Percentiles rank a stretch among this genome's conserved stretches.
These are phyloP conservation scores for Crocidura indochinensis DNA, from an alignment of 2,797 vertebrate species.

Conservation along the genomic window DNA sequence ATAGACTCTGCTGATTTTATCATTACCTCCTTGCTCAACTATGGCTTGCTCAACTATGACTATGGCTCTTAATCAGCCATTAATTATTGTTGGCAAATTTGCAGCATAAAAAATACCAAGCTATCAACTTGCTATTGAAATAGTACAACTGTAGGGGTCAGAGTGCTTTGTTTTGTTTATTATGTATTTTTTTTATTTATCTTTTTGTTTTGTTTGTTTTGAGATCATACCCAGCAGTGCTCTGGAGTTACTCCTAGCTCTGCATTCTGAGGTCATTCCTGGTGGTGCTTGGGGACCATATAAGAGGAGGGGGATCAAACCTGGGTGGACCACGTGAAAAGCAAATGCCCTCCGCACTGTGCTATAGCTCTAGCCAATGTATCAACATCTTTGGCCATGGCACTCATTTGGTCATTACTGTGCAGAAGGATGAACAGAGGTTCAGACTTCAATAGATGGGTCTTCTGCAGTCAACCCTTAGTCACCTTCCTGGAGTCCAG, in stretches of 20 bases:
- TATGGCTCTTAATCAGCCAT: neutral
- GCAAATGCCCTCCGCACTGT: no score
- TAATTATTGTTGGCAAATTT: constrained; percentile 36
- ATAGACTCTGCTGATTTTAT: neutral
- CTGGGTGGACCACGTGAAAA: no score
- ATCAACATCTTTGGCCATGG: neutral
- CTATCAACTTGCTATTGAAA: constrained; percentile 14
- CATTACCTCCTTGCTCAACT: neutral
- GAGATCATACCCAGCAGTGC: no score
- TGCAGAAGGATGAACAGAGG: neutral
- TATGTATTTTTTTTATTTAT: neutral
- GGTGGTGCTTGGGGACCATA: no score
- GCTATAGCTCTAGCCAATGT: neutral
- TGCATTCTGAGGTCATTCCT: no score
- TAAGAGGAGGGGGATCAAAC: no score
- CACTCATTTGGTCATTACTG: neutral
- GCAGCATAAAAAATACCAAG: neutral
- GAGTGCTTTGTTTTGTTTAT: neutral
- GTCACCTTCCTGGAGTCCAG: neutral
- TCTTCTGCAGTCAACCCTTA: neutral
- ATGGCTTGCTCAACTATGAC: no score
- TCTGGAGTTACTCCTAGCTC: no score
- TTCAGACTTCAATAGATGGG: neutral
- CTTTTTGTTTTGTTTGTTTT: neutral
- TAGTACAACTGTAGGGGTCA: neutral